Conservation (phyloP, 2,797 vertebrate species). For the Chrysocyon brachyurus region DNA sequence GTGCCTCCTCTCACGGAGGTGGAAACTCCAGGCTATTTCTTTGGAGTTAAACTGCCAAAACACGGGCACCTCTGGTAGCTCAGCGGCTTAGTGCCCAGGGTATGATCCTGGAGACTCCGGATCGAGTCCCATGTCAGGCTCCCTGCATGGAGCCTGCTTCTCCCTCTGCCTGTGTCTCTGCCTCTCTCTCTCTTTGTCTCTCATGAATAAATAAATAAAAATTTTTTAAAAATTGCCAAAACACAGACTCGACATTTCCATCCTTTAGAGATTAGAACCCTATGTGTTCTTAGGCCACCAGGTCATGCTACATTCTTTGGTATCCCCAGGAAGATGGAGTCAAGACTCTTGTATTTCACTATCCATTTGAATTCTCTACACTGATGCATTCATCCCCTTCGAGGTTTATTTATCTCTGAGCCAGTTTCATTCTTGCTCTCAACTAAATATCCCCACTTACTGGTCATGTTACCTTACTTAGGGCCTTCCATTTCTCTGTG, state of each 20-base stretch:
- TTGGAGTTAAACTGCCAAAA: constrained; percentile 18
- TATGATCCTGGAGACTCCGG: no score
- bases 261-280: background rate
- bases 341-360: background rate
- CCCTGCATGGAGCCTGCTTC: no score
- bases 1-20: background rate
- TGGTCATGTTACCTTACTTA: background rate
- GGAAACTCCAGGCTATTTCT: background rate
- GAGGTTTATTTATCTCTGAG: background rate
- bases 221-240: background rate
- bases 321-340: background rate
- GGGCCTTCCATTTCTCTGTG: background rate
- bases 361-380: background rate
- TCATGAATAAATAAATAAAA: no score
- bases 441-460: background rate
- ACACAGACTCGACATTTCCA: background rate
- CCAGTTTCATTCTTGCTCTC: background rate
- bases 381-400: no score
- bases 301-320: background rate
- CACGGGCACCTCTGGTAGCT: no score
- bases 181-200: no score
- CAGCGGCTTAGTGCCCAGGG: no score
- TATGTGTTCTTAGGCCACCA: background rate
- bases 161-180: no score
- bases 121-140: no score